Percentiles rank a stretch among this genome's conserved stretches.
Conservation (phyloP, 2,113 vertebrate species). For the Martes martes region DNA sequence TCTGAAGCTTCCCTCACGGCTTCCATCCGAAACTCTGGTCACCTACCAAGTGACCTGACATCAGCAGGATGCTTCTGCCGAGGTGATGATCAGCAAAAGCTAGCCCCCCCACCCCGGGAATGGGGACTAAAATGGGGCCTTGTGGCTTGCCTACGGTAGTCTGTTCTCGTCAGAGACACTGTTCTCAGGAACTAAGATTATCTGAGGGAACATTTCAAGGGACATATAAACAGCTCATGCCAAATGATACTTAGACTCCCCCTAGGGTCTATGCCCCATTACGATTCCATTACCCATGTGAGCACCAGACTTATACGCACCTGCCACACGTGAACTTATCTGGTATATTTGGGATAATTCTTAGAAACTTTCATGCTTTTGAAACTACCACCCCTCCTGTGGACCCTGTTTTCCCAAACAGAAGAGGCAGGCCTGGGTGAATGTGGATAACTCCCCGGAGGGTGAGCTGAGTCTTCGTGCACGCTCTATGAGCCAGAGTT, state of each 20-base stretch:
- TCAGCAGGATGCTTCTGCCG: neutral
- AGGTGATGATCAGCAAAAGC: neutral
- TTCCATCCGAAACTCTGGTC: conserved; percentile 37
- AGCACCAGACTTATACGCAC: neutral
- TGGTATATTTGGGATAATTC: neutral
- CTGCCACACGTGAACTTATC: neutral
- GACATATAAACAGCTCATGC: neutral
- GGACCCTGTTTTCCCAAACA: neutral
- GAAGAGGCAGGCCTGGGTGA: neutral
- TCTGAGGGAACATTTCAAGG: neutral
- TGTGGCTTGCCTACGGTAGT: neutral
- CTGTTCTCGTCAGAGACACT: neutral
- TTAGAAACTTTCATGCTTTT: neutral
- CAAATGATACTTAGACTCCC: neutral
- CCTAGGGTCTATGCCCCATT: neutral
- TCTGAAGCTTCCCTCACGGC: neutral
- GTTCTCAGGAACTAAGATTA: neutral
- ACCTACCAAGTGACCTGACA: neutral
- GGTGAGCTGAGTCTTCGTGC: neutral
- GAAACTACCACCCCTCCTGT: neutral
- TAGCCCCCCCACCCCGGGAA: neutral
- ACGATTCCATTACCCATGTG: neutral
- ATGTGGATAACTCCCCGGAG: neutral
- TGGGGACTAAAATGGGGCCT: neutral
- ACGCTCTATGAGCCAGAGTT: neutral